phyloP scores from a whole-genome alignment of 1,140 invertebrate species.

The Centruroides sculpturatus region DNA sequence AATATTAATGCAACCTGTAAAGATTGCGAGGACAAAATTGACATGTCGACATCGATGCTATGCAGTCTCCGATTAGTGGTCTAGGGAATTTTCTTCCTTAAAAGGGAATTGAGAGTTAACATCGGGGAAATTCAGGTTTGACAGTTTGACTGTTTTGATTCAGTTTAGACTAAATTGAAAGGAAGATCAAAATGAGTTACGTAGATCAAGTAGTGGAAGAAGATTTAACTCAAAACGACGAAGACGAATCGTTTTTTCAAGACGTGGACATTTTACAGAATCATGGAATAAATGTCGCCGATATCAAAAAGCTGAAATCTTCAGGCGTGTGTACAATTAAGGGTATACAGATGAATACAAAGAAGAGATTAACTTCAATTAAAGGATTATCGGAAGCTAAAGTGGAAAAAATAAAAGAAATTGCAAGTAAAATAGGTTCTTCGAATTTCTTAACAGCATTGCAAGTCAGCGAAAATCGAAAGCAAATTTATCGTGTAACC shows the following conservation, averaged over 20 bases:
- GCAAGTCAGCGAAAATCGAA: conserved; percentile 53
- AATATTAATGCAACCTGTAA: too few relatives aligned
- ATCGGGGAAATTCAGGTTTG: too few relatives aligned
- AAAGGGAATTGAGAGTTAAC: too few relatives aligned
- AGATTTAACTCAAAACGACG: not conserved
- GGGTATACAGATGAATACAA: conserved; percentile 65
- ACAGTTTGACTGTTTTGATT: too few relatives aligned
- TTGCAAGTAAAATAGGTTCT: conserved; percentile 28
- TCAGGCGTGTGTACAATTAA: conserved; percentile 64
- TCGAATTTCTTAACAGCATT: conserved; percentile 52
- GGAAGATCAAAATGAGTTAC: too few relatives aligned
- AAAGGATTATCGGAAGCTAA: conserved; percentile 66
- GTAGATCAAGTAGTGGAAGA: not conserved
- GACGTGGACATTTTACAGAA: conserved; percentile 38
- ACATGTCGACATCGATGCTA: too few relatives aligned
- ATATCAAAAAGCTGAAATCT: conserved; percentile 62
- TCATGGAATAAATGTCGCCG: conserved; percentile 39
- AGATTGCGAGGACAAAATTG: too few relatives aligned
- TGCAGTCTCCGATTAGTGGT: too few relatives aligned
- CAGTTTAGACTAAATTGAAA: too few relatives aligned
- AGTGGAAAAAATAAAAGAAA: conserved; percentile 72
- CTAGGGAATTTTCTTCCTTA: too few relatives aligned
- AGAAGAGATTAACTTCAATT: conserved; percentile 51
- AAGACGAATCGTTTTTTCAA: conserved; percentile 34
- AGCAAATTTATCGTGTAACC: conserved; percentile 52